A percentile compares a stretch with the other conserved stretches of the same genome.
phyloP scores from a whole-genome alignment of 2,888 invertebrate species.

The Bembecia ichneumoniformis region DNA sequence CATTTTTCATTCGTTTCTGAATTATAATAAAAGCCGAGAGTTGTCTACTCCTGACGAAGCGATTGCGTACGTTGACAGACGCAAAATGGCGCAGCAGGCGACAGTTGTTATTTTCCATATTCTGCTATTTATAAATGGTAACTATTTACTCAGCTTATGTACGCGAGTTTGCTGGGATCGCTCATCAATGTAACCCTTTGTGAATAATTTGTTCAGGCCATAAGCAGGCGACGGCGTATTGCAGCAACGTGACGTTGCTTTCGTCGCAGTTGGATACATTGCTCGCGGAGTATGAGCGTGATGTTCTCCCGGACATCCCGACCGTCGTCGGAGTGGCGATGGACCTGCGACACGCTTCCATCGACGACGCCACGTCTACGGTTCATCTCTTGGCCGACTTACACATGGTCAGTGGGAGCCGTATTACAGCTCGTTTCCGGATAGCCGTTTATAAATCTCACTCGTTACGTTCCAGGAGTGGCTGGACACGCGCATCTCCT shows the following conservation, averaged over 20 bases:
- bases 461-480: constrained; percentile 72
- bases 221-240: constrained; percentile 11
- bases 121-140: constrained; percentile 21
- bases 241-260: constrained; percentile 35
- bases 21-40: background rate
- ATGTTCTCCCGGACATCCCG: constrained; percentile 24
- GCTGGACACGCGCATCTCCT: constrained; percentile 80
- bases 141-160: constrained; percentile 2
- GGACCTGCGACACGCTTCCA: constrained; percentile 74
- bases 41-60: constrained; percentile 6
- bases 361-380: constrained; percentile 75
- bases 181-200: constrained; percentile 1
- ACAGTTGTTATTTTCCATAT: constrained; percentile 15
- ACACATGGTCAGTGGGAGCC: constrained; percentile 62
- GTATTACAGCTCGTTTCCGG: background rate
- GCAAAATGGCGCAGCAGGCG: constrained; percentile 30
- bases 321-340: constrained; percentile 69
- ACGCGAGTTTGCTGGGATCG: no score
- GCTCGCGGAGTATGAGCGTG: constrained; percentile 58
- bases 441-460: background rate
- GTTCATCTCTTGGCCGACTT: constrained; percentile 61
- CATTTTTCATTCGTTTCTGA: no score
- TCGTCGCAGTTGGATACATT: constrained; percentile 42
- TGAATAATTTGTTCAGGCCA: constrained; percentile 4
- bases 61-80: constrained; percentile 9